These are phyloP conservation scores for Anoncus sp. DNA, from an alignment of 2,888 invertebrate species.

Conservation along the genomic window DNA sequence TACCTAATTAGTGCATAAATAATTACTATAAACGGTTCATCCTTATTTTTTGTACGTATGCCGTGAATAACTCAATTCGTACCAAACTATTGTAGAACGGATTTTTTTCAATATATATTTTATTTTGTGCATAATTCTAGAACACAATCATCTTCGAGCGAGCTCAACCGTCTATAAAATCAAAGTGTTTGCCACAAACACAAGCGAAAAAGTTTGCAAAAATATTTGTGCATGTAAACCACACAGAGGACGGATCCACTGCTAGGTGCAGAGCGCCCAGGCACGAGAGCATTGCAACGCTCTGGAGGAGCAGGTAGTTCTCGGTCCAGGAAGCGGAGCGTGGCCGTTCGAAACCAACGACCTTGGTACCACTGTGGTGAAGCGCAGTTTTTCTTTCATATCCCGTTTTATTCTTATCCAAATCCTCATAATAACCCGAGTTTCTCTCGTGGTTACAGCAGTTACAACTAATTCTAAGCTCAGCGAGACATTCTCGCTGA, in stretches of 20 bases:
- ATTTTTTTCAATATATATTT: not conserved
- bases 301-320: conserved; percentile 55
- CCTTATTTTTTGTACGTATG: not conserved
- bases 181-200: not conserved
- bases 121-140: not conserved
- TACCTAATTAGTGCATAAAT: no score
- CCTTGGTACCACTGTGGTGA: conserved; percentile 53
- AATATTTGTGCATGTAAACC: conserved; percentile 27
- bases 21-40: not conserved
- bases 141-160: conserved; percentile 4
- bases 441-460: conserved; percentile 21
- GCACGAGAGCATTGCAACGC: conserved; percentile 59
- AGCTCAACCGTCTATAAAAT: not conserved
- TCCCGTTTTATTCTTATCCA: conserved; percentile 38
- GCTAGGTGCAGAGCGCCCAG: conserved; percentile 29
- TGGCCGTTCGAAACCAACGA: conserved; percentile 64
- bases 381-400: conserved; percentile 20
- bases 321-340: conserved; percentile 67
- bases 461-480: conserved; percentile 18
- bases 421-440: conserved; percentile 10
- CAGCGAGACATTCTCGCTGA: conserved; percentile 12
- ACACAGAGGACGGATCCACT: conserved; percentile 12
- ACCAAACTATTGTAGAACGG: not conserved
- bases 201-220: not conserved
- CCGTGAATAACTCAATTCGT: no score